phyloP scores from a whole-genome alignment of 2,113 vertebrate species.

The Numida meleagris region DNA sequence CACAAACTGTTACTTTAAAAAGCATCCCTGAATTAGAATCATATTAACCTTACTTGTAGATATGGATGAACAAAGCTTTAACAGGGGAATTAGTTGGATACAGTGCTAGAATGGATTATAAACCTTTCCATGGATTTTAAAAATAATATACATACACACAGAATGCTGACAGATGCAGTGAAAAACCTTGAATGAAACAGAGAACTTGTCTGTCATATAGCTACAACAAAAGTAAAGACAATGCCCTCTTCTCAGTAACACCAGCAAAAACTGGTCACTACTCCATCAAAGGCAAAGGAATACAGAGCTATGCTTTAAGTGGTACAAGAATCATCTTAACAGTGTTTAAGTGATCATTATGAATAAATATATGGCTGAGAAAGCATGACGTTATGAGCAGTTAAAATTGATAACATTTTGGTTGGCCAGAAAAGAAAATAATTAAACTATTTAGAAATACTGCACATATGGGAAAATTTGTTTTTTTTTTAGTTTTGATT shows the following conservation, averaged over 20 bases:
- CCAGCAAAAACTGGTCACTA: not conserved
- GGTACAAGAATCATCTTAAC: not conserved
- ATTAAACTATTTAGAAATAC: not conserved
- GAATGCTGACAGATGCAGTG: not conserved
- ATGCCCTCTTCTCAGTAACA: not conserved
- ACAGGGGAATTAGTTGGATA: not conserved
- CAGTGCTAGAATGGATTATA: not conserved
- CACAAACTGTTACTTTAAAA: not conserved
- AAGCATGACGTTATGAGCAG: not conserved
- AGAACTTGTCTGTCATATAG: not conserved
- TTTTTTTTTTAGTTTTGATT: conserved; percentile 21
- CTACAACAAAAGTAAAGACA: not conserved
- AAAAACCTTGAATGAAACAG: not conserved
- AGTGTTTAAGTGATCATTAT: not conserved
- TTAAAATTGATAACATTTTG: not conserved
- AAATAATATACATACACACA: not conserved
- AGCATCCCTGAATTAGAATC: not conserved
- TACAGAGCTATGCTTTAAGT: not conserved
- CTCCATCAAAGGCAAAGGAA: not conserved
- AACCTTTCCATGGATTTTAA: fast-evolving
- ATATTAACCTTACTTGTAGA: not conserved
- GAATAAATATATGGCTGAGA: not conserved
- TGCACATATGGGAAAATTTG: not conserved
- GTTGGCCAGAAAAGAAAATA: conserved; percentile 35
- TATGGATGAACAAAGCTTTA: not conserved